Evolutionary conservation across 2,888 invertebrate species (phyloP), one percentile per base, ranked within the genome.

Genomic region (Psococerastis gibbosa): DNA sequence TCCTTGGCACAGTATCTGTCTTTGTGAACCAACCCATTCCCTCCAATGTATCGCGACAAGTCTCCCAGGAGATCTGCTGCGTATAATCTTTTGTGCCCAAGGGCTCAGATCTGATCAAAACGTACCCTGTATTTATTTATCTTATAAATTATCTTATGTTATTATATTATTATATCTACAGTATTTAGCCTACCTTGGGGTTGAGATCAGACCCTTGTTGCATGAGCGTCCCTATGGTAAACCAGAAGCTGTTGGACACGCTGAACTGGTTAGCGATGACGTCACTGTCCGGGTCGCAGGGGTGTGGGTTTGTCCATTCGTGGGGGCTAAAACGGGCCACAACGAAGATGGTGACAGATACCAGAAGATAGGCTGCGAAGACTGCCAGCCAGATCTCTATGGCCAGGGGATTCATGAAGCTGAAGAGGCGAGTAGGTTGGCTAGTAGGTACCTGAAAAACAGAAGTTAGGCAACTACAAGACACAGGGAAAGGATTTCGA

Each of bases 331-430:
- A 95, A 50, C 94, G 69, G 5, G 95, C 95, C 74, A 97, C 84
- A 44, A 97, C 85, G 63, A 94, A 95, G 53, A 97, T 70, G 0
- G 89, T 88, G 60, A 88, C 84, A 18, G 87, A 85, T 49, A 95
- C 94, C 51, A 94, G 71, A 51, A 94, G 72, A 63, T 95, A 97
- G 13, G 94, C 92, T 17, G 88, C 87, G 50, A 91, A 65, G 47
- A 92, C 87, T 66, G 91, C 87, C 50, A 94, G 68, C 97, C 97
- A 97, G 53, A 97, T 95, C 66, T 95, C 89, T 53, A 88, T 78
- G 1, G 92, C 91, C 55, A 97, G 68, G 0, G 97, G 97, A 59
- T 91, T 91, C 65, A 95, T 79, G 70, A 97, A 97, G 57, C 89
- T 89, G 71, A 95, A 97, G 48, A 79, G 75, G 52, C 81, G 72